Base-by-base conservation (phyloP, 2,113 vertebrate genomes). In the Hydrochoerus hydrochaeris region DNA sequence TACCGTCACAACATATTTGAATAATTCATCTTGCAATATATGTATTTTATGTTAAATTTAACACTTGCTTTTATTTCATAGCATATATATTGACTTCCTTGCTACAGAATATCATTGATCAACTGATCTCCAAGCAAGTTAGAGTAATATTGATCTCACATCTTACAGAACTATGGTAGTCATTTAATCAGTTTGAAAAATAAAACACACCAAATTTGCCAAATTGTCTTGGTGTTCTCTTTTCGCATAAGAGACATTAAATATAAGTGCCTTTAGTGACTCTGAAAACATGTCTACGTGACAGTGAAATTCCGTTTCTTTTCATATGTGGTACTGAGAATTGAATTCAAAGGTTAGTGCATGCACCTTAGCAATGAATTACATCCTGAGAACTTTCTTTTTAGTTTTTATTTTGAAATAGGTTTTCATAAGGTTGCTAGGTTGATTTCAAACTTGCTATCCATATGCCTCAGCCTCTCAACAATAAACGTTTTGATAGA, bases 201-300 rank as follows among this genome's bases (percentile, higher is more conserved):
- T 81, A 86, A 91, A 83, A 86, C 81, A 84, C 14, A 84, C 0
- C 16, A 88, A 88, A 26, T 16, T 77, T 93, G 77, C 69, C 26
- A 89, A 97, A 92, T 87, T 95, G 20, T 30, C 28, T n/a, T 13
- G 94, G 67, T 93, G 9, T 26, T 80, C 19, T 92, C 2, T 81
- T 87, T 93, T 90, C 82, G 35, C 28, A 84, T 93, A 92, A 77
- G 4, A 88, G 16, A 65, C 30, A 90, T 91, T 90, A 87, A 91
- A 69, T 10, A 32, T 73, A 63, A 38, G 28, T 54, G 24, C 3
- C 4, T 85, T 49, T 81, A 19, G n/a, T 80, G 86, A 94, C 85
- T 85, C 28, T 90, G 95, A 88, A 94, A 73, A 44, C 19, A 94
- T 96, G 57, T 44, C 90, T 82, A 75, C 85, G 35, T 97, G 65